These are phyloP conservation scores for Eulemur albifrons DNA, from an alignment of 2,797 vertebrate genomes.

Conservation along the genomic window DNA sequence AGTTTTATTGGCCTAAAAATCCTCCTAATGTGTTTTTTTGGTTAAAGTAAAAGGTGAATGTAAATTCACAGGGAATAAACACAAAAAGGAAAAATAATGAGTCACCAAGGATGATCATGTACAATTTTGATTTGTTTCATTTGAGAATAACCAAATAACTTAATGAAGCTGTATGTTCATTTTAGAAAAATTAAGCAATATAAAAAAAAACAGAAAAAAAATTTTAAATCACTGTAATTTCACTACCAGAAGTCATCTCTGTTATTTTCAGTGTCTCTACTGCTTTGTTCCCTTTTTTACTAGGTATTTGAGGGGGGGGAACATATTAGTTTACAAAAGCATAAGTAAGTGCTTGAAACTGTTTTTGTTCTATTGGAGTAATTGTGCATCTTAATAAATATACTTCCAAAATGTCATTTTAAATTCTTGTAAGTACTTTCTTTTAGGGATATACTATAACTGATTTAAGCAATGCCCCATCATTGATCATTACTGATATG, in stretches of 20 bases:
- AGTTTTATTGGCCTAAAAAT: background rate
- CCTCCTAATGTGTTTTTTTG: background rate
- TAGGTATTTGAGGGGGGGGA: background rate
- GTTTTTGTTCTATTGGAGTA: background rate
- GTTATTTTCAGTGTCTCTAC: background rate
- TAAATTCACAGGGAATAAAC: background rate
- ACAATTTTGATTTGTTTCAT: background rate
- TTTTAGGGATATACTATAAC: background rate
- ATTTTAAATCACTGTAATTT: background rate
- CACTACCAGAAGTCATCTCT: background rate
- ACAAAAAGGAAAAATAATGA: background rate
- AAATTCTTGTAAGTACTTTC: background rate
- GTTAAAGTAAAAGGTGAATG: background rate
- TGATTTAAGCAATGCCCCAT: background rate
- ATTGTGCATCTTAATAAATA: background rate
- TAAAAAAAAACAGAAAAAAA: background rate
- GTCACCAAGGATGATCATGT: background rate
- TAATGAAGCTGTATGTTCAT: background rate
- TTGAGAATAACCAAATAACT: background rate
- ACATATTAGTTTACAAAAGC: background rate
- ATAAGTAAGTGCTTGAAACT: background rate
- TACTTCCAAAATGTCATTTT: background rate
- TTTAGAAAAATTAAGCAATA: background rate
- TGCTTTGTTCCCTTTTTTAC: background rate
- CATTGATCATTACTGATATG: background rate